Conservation (phyloP, 2,113 vertebrate species). For the Dicerorhinus sumatrensis region DNA sequence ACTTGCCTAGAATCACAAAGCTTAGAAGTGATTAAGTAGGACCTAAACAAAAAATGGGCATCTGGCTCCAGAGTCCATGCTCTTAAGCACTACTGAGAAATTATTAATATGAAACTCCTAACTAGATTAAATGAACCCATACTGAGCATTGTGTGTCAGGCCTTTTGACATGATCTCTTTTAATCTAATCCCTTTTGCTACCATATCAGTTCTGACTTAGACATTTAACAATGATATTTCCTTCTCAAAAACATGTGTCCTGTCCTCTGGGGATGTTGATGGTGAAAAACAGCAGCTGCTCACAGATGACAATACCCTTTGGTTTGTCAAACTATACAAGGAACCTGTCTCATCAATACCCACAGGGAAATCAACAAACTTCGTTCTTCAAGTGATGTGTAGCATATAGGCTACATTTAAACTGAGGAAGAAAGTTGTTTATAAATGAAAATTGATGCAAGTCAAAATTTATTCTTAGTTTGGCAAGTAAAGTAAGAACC, state of each 20-base stretch:
- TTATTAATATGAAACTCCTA: not conserved
- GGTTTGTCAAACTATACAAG: slow-evolving; percentile 1
- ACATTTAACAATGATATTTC: not conserved
- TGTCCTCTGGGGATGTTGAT: not conserved
- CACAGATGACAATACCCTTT: not conserved
- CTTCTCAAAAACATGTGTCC: not conserved
- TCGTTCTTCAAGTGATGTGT: not conserved
- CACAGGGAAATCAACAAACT: not conserved
- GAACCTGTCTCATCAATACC: not conserved
- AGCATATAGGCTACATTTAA: not conserved
- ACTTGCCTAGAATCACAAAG: not conserved
- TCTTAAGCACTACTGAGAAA: not conserved
- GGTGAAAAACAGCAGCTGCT: not conserved
- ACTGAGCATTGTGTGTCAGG: not conserved
- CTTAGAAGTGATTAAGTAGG: not conserved
- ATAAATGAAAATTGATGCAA: slow-evolving; percentile 4
- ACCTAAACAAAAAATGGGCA: not conserved
- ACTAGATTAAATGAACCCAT: not conserved
- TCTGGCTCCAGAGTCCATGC: not conserved
- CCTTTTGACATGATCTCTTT: not conserved
- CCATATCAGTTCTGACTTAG: not conserved
- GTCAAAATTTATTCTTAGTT: slow-evolving; percentile 1
- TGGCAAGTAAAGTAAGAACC: not conserved
- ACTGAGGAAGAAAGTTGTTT: not conserved
- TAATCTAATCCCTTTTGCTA: slow-evolving; percentile 11